phyloP scores from a whole-genome alignment of 2,113 vertebrate genomes.

The Platysteira castanea region DNA sequence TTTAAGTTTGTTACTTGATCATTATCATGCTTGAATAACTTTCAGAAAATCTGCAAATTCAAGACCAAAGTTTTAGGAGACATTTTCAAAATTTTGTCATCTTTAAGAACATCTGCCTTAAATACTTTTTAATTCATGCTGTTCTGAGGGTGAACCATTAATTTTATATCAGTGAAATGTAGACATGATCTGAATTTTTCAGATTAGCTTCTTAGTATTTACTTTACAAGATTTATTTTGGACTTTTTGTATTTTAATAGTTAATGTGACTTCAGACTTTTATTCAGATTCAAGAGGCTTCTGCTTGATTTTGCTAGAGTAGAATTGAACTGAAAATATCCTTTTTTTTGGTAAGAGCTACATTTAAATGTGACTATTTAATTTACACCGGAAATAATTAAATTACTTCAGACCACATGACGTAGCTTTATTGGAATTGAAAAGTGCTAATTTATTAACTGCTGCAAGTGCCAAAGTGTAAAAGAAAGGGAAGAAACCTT shows the following conservation, averaged over 20 bases:
- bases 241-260: not conserved
- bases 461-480: not conserved
- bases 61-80: not conserved
- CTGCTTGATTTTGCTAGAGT: not conserved
- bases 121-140: not conserved
- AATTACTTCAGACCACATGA: not conserved
- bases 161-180: not conserved
- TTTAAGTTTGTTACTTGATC: not conserved
- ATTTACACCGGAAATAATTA: not conserved
- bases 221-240: not conserved
- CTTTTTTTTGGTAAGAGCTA: not conserved
- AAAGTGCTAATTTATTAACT: not conserved
- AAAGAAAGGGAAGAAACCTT: not conserved
- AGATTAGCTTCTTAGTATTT: not conserved
- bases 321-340: not conserved
- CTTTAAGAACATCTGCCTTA: not conserved
- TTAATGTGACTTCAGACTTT: not conserved
- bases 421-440: not conserved
- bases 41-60: not conserved
- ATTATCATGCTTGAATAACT: fast-evolving
- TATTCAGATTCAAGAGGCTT: not conserved
- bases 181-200: not conserved
- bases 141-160: not conserved
- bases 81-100: not conserved
- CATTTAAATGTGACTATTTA: not conserved